Conservation (phyloP, 2,797 vertebrate genomes). For the Enteromius trimaculatus region DNA sequence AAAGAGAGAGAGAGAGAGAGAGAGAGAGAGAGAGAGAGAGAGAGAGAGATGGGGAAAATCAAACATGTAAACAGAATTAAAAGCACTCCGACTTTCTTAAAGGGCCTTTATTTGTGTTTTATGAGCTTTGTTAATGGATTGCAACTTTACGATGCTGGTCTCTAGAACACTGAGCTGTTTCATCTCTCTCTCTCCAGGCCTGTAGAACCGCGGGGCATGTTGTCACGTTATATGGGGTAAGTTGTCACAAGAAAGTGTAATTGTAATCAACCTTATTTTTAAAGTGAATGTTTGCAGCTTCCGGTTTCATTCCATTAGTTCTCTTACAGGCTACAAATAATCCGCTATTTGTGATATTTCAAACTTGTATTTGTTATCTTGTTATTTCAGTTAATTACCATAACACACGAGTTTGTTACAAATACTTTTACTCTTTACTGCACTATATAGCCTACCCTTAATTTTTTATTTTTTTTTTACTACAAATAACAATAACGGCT, state of each 20-base stretch:
- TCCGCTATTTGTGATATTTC: neutral
- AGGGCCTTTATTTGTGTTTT: conserved; percentile 3
- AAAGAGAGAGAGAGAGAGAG: neutral
- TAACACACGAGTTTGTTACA: neutral
- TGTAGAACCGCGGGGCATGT: neutral
- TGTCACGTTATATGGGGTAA: neutral
- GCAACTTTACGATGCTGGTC: neutral
- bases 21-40: neutral
- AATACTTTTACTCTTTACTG: neutral
- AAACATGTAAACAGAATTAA: conserved; percentile 54
- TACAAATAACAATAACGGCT: neutral
- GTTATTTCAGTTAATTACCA: neutral
- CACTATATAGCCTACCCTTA: too few species aligned
- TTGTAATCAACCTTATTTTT: neutral
- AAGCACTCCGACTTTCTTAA: conserved; percentile 19
- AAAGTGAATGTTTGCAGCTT: neutral
- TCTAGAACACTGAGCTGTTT: neutral
- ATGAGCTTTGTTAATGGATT: neutral
- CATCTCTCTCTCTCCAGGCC: neutral
- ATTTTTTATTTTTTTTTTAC: too few species aligned
- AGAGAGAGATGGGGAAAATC: conserved; percentile 4
- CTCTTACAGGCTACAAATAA: neutral
- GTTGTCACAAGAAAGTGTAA: neutral
- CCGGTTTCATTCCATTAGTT: neutral
- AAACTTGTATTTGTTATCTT: neutral